These are phyloP conservation scores for Paracentrotus lividus DNA, from an alignment of 53 echinoderm and acorn worm species.

Conservation along the genomic window DNA sequence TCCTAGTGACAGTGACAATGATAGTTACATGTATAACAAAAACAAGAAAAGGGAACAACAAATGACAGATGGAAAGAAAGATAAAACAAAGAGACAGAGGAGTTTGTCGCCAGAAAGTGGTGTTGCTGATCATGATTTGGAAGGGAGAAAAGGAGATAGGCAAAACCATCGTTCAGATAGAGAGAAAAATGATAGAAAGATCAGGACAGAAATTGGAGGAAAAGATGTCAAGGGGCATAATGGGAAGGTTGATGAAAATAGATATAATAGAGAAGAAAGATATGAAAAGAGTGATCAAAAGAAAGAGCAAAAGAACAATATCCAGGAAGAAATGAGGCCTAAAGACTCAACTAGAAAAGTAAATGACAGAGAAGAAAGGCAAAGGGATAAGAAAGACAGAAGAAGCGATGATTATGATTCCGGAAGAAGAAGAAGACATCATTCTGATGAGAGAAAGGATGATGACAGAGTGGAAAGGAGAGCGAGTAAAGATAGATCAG, in stretches of 20 bases:
- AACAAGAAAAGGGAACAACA: neutral
- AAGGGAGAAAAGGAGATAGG: neutral
- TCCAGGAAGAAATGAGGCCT: neutral
- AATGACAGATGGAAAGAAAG: neutral
- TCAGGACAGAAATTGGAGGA: neutral
- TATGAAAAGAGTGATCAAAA: neutral
- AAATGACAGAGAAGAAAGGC: neutral
- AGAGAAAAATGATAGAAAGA: neutral
- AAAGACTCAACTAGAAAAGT: neutral
- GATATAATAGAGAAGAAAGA: neutral
- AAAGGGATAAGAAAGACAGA: neutral
- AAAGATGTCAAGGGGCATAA: neutral
- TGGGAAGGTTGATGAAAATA: neutral
- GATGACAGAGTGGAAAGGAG: constrained; percentile 37
- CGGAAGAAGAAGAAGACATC: neutral
- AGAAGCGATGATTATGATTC: neutral
- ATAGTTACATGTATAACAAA: neutral
- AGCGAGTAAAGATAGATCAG: neutral
- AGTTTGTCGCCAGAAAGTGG: neutral
- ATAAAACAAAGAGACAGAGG: constrained; percentile 12
- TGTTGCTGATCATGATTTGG: neutral
- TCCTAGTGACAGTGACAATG: neutral
- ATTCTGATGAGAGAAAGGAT: neutral
- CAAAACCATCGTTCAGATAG: neutral
- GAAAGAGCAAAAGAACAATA: neutral